phyloP scores from a whole-genome alignment of 2,797 vertebrate species.

The Botia almorhae region DNA sequence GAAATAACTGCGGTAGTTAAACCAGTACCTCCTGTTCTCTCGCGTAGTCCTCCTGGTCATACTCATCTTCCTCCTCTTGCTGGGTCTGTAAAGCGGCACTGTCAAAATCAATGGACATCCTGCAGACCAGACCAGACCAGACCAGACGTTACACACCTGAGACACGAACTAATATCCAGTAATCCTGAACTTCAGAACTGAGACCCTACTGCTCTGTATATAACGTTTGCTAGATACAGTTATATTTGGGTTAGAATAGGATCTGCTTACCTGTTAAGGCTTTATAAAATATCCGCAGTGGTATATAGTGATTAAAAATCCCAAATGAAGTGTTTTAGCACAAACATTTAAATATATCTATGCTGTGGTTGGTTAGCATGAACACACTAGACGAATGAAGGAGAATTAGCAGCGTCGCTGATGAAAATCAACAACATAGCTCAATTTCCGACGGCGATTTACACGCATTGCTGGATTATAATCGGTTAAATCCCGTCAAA shows the following conservation, averaged over 20 bases:
- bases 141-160: background rate
- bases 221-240: background rate
- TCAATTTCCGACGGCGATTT: background rate
- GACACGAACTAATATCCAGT: background rate
- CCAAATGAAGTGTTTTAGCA: background rate
- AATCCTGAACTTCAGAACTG: background rate
- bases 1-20: background rate
- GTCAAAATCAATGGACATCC: constrained; percentile 96
- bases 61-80: constrained; percentile 90
- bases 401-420: background rate
- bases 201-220: background rate
- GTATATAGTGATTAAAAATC: background rate
- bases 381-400: background rate
- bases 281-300: background rate
- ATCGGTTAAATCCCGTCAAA: background rate
- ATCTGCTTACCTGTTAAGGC: constrained; percentile 8
- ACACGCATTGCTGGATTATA: background rate
- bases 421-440: background rate
- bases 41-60: constrained; percentile 91
- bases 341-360: background rate
- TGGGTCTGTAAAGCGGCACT: constrained; percentile 85
- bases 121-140: background rate
- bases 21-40: constrained; percentile 91
- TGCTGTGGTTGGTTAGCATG: background rate
- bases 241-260: background rate